phyloP scores from a whole-genome alignment of 2,797 vertebrate genomes.

The Telmatherina bonti region DNA sequence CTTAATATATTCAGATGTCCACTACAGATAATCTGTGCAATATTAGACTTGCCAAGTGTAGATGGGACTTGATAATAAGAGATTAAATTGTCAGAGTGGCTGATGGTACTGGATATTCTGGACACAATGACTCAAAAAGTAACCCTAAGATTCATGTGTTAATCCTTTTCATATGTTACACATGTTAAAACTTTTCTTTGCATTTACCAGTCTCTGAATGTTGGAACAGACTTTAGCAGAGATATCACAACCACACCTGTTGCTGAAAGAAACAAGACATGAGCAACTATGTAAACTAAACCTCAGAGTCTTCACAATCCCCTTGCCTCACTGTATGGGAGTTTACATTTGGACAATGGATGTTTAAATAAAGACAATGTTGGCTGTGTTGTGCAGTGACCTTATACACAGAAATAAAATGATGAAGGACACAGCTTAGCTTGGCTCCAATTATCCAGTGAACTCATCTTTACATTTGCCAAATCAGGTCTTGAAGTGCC shows the following conservation, averaged over 20 bases:
- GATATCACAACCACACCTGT: slow-evolving; percentile 60
- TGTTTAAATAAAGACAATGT: slow-evolving; percentile 36
- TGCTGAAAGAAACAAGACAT: slow-evolving; percentile 37
- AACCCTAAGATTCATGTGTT: too few species aligned
- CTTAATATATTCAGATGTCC: slow-evolving; percentile 13
- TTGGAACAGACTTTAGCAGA: slow-evolving; percentile 22
- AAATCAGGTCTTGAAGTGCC: slow-evolving; percentile 25
- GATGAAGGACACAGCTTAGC: slow-evolving; percentile 22
- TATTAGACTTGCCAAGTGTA: slow-evolving; percentile 6
- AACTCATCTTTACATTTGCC: slow-evolving; percentile 49
- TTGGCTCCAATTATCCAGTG: slow-evolving; percentile 44
- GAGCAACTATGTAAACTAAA: slow-evolving; percentile 30
- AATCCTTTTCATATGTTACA: too few species aligned
- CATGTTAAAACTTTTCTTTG: too few species aligned
- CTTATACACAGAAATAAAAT: slow-evolving; percentile 20
- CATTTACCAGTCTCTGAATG: slow-evolving; percentile 37
- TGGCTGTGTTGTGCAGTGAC: slow-evolving; percentile 9
- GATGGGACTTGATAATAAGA: slow-evolving; percentile 40
- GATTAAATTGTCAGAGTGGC: slow-evolving; percentile 18
- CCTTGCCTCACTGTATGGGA: slow-evolving; percentile 3
- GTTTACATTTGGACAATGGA: slow-evolving; percentile 33
- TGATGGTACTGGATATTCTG: slow-evolving; percentile 30
- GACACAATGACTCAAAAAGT: slow-evolving; percentile 8
- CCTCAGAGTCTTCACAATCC: slow-evolving; percentile 4
- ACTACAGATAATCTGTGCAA: neutral